A percentile compares a stretch with the other conserved stretches of the same genome.
Conservation (phyloP, 2,797 vertebrate genomes). For the Rhodeus uyekii region DNA sequence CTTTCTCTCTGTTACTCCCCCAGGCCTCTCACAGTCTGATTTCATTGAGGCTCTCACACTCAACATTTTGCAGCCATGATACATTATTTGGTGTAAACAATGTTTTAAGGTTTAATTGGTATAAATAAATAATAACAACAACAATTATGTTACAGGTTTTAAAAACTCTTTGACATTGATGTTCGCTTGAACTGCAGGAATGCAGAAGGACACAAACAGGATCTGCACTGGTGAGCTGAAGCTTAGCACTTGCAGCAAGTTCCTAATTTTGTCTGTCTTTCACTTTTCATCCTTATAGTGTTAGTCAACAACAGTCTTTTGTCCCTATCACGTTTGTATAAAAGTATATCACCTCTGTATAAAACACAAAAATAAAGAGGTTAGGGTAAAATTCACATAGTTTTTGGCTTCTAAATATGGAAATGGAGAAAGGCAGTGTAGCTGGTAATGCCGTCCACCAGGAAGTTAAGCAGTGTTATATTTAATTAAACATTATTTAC, state of each 20-base stretch:
- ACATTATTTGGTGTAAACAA: neutral
- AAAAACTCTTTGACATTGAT: neutral
- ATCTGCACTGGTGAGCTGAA: neutral
- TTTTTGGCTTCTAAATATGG: constrained; percentile 23
- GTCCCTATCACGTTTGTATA: neutral
- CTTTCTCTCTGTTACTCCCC: neutral
- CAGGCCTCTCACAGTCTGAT: neutral
- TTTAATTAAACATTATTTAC: constrained; percentile 43
- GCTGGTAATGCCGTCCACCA: constrained; percentile 15
- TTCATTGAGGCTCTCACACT: neutral
- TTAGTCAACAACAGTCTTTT: neutral
- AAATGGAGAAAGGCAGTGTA: constrained; percentile 13
- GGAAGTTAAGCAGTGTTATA: constrained; percentile 22
- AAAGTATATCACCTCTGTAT: constrained; percentile 5
- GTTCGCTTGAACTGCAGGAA: neutral
- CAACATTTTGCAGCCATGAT: neutral
- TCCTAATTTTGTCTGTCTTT: neutral
- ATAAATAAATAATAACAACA: constrained; percentile 32
- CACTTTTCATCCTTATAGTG: neutral
- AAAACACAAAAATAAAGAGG: neutral
- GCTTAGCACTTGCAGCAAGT: neutral
- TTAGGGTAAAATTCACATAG: constrained; percentile 14
- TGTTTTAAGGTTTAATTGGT: constrained; percentile 5
- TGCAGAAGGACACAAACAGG: neutral
- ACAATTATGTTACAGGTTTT: neutral